These are phyloP conservation scores for Sebastes reedi DNA, from an alignment of 2,797 vertebrate species.

Conservation along the genomic window DNA sequence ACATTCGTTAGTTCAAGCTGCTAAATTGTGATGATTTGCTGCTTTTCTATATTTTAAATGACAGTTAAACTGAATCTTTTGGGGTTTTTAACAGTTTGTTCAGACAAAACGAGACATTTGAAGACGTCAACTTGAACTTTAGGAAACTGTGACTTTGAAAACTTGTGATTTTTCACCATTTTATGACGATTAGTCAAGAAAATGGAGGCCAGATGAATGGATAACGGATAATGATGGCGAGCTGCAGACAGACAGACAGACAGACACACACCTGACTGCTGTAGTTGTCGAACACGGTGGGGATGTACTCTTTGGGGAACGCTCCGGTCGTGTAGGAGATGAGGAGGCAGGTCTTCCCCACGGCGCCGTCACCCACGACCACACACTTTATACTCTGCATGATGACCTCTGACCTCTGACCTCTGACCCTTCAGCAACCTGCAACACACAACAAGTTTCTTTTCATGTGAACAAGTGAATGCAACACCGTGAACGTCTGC, in stretches of 20 bases:
- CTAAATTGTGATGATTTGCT: too few relatives aligned
- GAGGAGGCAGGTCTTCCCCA: conserved; percentile 93
- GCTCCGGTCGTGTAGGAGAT: conserved; percentile 93
- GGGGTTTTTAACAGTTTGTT: too few relatives aligned
- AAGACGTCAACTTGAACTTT: too few relatives aligned
- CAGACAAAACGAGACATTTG: not conserved
- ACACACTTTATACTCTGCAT: conserved; percentile 96
- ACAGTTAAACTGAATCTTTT: too few relatives aligned
- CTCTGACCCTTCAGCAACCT: conserved; percentile 66
- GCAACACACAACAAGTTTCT: not conserved
- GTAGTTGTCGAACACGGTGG: conserved; percentile 94
- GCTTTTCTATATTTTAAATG: too few relatives aligned
- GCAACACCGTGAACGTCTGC: not conserved
- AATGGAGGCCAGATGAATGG: not conserved
- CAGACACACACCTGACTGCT: conserved; percentile 78
- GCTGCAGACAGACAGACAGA: not conserved
- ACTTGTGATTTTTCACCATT: not conserved
- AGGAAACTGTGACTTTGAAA: too few relatives aligned
- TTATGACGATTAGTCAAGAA: not conserved
- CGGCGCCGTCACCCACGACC: conserved; percentile 91
- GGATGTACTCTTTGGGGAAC: conserved; percentile 92
- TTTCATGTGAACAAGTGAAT: not conserved
- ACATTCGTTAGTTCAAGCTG: too few relatives aligned
- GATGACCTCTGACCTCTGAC: conserved; percentile 49
- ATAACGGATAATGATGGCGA: not conserved